Base-by-base conservation (phyloP, 35 echinoderm and acorn worm genomes). In the Apostichopus californicus region DNA sequence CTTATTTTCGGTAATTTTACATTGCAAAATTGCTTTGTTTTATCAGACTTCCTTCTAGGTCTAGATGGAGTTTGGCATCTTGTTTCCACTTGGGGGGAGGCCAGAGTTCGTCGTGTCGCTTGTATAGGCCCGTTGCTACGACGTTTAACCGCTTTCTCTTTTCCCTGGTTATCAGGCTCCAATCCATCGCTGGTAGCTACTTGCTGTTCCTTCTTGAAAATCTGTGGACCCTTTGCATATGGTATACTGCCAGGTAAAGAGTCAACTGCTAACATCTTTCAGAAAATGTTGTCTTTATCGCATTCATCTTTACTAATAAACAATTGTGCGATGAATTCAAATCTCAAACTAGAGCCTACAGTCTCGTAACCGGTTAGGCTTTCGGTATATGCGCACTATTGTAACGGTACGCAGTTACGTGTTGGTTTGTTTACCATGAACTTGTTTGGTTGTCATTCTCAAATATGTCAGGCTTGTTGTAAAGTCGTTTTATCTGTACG, bases 1-100 rank as follows among this genome's bases (percentile, higher is more conserved):
- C 17, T 52, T 24, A 91, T 91, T 91, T 79, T 91, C 22, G 89
- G 89, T 24, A 91, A 91, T 79, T 56, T 91, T n/a, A 91, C 89
- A 57, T 91, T 91, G 89, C 89, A 78, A 3, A 59, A 46, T 73
- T 71, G 61, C 9, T 68, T 89, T 26, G 60, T 73, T 72, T 73
- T 89, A 9, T 64, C 68, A 72, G 11, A 5, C 53, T 59, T 91
- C 26, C 6, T 78, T 57, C 53, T 79, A 5, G 20, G 20, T 22
- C 53, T 79, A n/a, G 8, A 34, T 68, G 86, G 86, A 73, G 86
- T 89, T 28, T n/a, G 86, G 14, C 86, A 89, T 89, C 86, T 89
- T 17, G 60, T 61, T 9, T 87, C 56, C 64, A 21, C 56, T n/a
- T 87, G 8, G 8, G 46, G 80, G 8, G 13, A 61, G 5, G 28